Evolutionary conservation across 2,113 vertebrate genomes (phyloP), one percentile per base, ranked within the genome.

Genomic region (Odontophorus gujanensis): DNA sequence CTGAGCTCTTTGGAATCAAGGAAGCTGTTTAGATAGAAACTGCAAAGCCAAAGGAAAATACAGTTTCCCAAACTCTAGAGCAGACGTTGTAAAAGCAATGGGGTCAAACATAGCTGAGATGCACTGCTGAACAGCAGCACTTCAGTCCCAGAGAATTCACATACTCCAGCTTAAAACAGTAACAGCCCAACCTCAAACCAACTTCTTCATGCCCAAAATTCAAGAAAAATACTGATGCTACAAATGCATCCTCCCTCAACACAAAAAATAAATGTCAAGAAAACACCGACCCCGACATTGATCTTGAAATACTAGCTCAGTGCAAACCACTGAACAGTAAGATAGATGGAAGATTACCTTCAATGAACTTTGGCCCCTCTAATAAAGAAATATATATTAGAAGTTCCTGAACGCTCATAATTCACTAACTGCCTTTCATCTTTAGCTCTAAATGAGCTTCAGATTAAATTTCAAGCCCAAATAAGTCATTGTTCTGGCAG

Each of bases 31-130:
- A 67, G 26, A 68, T 15, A 7, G 25, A 71, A 13, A 43, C 53
- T 15, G 18, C 28, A 68, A 72, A 66, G 13, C 17, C 21, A 38
- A 58, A 85, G 25, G 51, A 89, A 71, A 62, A 32, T 3, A 4
- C 34, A 57, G 16, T 24, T 87, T 91, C 7, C 43, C 25, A 28
- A 53, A 21, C 36, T 67, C 61, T 28, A 18, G 25, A 50, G 50
- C 0, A 66, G 62, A 38, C 5, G 9, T 2, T 6, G 7, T 8
- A 72, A 71, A 71, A 63, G 51, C n/a, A 40, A 9, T 1, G 13
- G 25, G 84, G n/a, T 47, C 45, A 50, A 57, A 20, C 30, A 25
- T 16, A 40, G 38, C 38, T 40, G 25, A 81, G 38, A 20, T 1
- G 6, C 1, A 0, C 7, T 55, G 48, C 32, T 38, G 2, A 2